phyloP scores from a whole-genome alignment of 1,140 invertebrate genomes.

The Drosophila arizonae region DNA sequence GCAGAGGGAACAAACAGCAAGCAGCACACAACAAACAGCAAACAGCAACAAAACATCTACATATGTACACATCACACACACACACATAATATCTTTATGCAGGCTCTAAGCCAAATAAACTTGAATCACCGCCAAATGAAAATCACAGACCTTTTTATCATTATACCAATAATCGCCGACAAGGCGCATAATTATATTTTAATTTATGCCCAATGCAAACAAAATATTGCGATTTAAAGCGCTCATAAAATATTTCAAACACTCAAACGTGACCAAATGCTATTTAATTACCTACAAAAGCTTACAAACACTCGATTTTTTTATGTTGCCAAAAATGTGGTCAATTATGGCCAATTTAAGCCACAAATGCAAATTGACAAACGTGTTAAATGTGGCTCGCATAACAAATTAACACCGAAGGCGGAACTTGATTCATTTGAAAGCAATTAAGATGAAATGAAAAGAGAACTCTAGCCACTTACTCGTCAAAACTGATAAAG shows the following conservation, averaged over 20 bases:
- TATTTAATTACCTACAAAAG: conserved; percentile 35
- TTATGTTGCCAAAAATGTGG: conserved; percentile 57
- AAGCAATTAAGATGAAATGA: not conserved
- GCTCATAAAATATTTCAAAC: conserved; percentile 72
- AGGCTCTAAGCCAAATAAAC: conserved; percentile 31
- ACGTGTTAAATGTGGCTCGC: conserved; percentile 40
- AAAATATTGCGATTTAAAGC: conserved; percentile 51
- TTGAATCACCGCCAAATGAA: conserved; percentile 59
- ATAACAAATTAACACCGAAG: conserved; percentile 40
- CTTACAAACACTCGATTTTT: conserved; percentile 24
- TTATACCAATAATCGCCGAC: conserved; percentile 67
- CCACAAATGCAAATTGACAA: conserved; percentile 31
- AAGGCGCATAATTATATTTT: conserved; percentile 79
- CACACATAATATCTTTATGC: conserved; percentile 21
- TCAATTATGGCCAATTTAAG: conserved; percentile 67
- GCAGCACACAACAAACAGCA: not conserved
- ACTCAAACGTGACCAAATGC: conserved; percentile 59
- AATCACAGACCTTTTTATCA: conserved; percentile 54
- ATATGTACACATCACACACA: not conserved
- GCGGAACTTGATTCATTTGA: conserved; percentile 10
- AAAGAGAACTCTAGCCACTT: not conserved
- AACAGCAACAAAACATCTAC: conserved; percentile 15
- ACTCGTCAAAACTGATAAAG: not conserved
- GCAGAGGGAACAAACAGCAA: conserved; percentile 34
- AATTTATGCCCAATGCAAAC: conserved; percentile 65